A percentile compares a stretch with the other conserved stretches of the same genome.
Conservation (phyloP, 2,888 invertebrate species). For the Frankliniella intonsa region DNA sequence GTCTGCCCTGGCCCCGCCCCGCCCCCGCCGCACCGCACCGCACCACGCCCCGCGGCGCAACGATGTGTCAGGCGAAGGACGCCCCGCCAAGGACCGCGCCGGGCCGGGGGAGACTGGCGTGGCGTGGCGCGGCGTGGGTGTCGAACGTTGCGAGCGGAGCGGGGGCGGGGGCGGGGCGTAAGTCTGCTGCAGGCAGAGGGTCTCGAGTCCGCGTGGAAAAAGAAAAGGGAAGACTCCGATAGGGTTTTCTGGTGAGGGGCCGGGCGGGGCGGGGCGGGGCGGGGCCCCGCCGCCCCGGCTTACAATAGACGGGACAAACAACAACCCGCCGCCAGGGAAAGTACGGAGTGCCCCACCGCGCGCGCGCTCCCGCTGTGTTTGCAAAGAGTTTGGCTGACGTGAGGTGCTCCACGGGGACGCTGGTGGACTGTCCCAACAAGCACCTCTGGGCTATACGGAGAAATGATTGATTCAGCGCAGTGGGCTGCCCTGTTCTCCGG, state of each 20-base stretch:
- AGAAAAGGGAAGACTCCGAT: not conserved
- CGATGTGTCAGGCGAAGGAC: not conserved
- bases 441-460: too few species aligned
- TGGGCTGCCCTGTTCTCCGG: too few species aligned
- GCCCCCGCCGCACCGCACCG: not conserved
- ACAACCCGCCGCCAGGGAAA: not conserved
- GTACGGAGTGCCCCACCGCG: not conserved
- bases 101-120: too few species aligned
- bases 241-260: conserved; percentile 1
- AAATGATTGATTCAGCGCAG: too few species aligned
- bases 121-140: too few species aligned
- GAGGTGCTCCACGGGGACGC: too few species aligned
- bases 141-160: too few species aligned
- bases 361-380: not conserved
- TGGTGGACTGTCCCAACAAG: too few species aligned
- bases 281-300: not conserved
- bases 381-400: too few species aligned
- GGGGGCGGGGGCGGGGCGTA: too few species aligned
- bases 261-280: not conserved
- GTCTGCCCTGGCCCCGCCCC: not conserved
- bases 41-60: not conserved
- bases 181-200: too few species aligned
- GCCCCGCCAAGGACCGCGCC: too few species aligned
- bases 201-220: not conserved
- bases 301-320: not conserved